Evolutionary conservation across 2,797 vertebrate species (phyloP).

Genomic region (Lacerta viridis): DNA sequence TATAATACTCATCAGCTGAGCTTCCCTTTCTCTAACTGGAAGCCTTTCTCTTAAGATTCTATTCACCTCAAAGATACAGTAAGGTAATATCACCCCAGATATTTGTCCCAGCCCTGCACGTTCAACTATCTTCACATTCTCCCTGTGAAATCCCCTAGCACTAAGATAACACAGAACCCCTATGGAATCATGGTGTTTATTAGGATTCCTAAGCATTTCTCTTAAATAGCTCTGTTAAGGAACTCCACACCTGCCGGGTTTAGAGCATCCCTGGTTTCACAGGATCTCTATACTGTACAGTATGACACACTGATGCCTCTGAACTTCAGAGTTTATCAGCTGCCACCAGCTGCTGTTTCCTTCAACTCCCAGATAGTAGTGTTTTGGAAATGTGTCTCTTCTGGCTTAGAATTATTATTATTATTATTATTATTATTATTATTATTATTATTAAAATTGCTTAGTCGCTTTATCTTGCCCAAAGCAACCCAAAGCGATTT

Average conservation of each 20-base stretch:
- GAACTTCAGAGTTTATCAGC: not conserved
- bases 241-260: not conserved
- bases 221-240: not conserved
- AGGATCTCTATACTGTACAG: not conserved
- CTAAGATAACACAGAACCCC: not conserved
- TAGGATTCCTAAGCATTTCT: not conserved
- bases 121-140: not conserved
- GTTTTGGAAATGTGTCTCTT: not conserved
- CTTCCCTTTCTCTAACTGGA: too few species aligned
- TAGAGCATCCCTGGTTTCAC: not conserved
- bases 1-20: too few species aligned
- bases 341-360: not conserved
- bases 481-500: too few species aligned
- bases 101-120: not conserved
- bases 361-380: not conserved
- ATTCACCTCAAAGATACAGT: too few species aligned
- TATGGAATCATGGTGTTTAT: not conserved
- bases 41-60: too few species aligned
- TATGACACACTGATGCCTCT: not conserved
- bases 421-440: too few species aligned
- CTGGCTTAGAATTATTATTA: not conserved
- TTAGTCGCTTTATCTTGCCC: too few species aligned
- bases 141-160: not conserved
- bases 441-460: too few species aligned
- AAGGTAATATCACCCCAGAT: too few species aligned